Base-by-base conservation (phyloP, 2,888 invertebrate genomes). In the Mythimna impura region DNA sequence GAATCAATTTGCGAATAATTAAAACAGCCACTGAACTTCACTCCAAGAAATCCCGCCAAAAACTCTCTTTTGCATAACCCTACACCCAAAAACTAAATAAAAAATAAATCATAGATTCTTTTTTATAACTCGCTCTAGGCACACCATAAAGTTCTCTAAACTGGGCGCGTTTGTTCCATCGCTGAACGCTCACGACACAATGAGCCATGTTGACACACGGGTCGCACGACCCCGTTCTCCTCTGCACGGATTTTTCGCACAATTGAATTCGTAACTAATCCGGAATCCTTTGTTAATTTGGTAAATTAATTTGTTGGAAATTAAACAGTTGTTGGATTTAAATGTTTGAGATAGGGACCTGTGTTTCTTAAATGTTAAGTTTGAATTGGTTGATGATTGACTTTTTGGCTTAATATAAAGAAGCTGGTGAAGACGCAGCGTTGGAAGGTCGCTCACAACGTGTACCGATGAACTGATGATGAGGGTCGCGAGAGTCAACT, bases 201-300 rank as follows among this genome's bases (percentile, higher is more conserved):
- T 81, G 76, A 65, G 73, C 25, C 43, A 54, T 90, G 86, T 89
- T 89, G 88, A 89, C 89, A 87, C 80, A 81, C 76, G 83, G 83
- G 79, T 70, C 69, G 76, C 71, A 43, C 71, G 73, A 67, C 76
- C 47, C 73, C 85, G 85, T 69, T 71, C 70, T 71, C 83, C 77
- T 85, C 87, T 83, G 78, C 81, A 76, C 86, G 88, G 82, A 92
- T 94, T 94, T 94, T 93, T 94, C 89, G 89, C 89, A 94, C 94
- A 94, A 94, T 94, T 93, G 94, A 94, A 94, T 94, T 89, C 90
- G 89, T 94, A 94, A 94, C 92, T 94, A 94, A 94, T 89, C 91
- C 71, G 61, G 71, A 80, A 78, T 86, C 90, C 88, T 90, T 92
- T 93, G 93, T 93, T 89, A 87, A 87, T 86, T 84, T 83, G 79